phyloP scores from a whole-genome alignment of 2,113 vertebrate genomes.

The Scopus umbretta region DNA sequence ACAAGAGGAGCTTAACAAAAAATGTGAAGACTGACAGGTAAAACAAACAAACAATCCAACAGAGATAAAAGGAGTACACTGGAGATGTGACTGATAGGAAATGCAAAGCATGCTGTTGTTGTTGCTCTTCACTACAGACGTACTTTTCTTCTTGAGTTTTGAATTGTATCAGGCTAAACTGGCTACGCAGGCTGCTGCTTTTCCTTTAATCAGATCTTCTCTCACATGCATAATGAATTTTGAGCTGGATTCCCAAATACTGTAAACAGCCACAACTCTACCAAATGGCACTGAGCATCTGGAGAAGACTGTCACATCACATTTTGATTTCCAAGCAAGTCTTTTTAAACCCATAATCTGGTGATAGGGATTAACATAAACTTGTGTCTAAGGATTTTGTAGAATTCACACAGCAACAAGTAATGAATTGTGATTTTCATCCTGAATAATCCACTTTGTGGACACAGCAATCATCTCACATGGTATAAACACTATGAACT shows the following conservation, averaged over 20 bases:
- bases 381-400: background rate
- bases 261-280: background rate
- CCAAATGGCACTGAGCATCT: background rate
- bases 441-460: background rate
- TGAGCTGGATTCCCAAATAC: background rate
- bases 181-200: background rate
- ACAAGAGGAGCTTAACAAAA: background rate
- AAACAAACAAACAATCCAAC: background rate
- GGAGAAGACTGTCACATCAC: background rate
- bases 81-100: background rate
- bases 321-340: background rate
- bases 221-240: background rate
- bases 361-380: background rate
- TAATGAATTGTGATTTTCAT: conserved; percentile 18
- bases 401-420: background rate
- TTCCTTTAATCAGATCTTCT: background rate
- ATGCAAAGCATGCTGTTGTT: background rate
- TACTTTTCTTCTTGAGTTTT: background rate
- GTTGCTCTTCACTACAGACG: background rate
- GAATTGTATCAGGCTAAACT: background rate
- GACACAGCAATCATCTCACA: background rate
- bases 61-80: background rate
- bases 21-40: background rate
- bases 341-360: background rate
- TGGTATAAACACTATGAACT: background rate